Evolutionary conservation across 2,113 vertebrate genomes (phyloP).

Genomic region (Leucoraja erinaceus): DNA sequence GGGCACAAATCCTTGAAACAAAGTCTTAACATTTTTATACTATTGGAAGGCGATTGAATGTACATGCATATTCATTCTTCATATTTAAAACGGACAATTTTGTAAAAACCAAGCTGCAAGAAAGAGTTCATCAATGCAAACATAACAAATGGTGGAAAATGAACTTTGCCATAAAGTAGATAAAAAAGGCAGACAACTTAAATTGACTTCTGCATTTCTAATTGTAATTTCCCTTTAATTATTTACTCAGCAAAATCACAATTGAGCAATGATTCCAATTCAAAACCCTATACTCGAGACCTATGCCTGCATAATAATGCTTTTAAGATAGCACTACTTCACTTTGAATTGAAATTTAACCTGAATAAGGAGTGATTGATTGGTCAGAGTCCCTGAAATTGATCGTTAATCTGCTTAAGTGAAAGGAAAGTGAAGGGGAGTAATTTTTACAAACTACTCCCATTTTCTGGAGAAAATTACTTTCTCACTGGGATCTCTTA

Average conservation of each 20-base stretch:
- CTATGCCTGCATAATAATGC: background rate
- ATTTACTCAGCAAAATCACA: background rate
- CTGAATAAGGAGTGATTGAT: background rate
- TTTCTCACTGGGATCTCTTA: background rate
- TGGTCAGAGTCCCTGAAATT: background rate
- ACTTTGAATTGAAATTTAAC: background rate
- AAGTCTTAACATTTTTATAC: too few species aligned
- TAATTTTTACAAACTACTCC: background rate
- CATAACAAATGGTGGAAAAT: background rate
- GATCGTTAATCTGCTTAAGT: background rate
- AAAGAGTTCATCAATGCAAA: background rate
- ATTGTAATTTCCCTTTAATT: background rate
- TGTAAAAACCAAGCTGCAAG: background rate
- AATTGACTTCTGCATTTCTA: background rate
- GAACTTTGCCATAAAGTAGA: background rate
- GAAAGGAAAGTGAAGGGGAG: background rate
- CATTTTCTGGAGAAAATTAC: too few species aligned
- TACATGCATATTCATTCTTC: too few species aligned
- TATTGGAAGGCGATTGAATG: too few species aligned
- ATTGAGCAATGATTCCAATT: background rate
- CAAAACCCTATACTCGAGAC: background rate
- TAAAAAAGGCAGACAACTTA: background rate
- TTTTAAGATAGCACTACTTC: background rate
- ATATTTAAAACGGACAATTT: too few species aligned
- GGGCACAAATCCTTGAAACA: too few species aligned